A percentile compares a stretch with the other conserved stretches of the same genome.
These are phyloP conservation scores for Petrocephalus sullivani DNA, from an alignment of 2,797 vertebrate species.

Conservation along the genomic window DNA sequence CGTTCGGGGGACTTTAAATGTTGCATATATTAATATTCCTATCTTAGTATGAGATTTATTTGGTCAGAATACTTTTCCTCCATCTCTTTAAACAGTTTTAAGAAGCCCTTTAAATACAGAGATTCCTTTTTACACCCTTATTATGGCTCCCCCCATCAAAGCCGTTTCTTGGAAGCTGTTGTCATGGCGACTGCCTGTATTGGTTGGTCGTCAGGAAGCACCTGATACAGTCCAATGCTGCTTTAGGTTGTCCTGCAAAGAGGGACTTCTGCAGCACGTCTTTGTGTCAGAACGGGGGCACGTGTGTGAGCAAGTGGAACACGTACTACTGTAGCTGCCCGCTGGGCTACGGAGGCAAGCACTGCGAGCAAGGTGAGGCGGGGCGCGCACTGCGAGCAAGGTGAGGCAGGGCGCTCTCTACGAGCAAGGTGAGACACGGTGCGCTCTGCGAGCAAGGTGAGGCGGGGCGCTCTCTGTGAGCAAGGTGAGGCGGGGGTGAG, in stretches of 20 bases:
- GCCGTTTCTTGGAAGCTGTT: neutral
- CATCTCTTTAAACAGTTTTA: neutral
- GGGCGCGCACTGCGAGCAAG: too few species aligned
- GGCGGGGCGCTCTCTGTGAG: too few species aligned
- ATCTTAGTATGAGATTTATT: neutral
- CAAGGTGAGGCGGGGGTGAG: neutral
- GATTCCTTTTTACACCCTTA: neutral
- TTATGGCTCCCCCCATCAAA: neutral
- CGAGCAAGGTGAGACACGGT: constrained; percentile 50
- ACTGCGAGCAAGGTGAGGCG: constrained; percentile 75
- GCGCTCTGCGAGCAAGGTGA: too few species aligned
- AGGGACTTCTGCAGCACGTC: constrained; percentile 66
- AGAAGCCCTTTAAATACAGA: neutral
- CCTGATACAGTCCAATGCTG: neutral
- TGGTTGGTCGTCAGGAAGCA: neutral
- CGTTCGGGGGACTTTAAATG: neutral
- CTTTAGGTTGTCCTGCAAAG: constrained; percentile 69
- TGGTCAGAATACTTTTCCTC: neutral
- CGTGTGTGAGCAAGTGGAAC: constrained; percentile 74
- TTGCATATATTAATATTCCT: neutral
- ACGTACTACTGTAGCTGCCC: constrained; percentile 71
- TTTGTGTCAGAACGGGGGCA: constrained; percentile 74
- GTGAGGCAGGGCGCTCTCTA: too few species aligned
- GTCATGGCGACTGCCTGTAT: neutral
- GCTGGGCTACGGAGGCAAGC: constrained; percentile 70